A percentile compares a stretch with the other conserved stretches of the same genome.
Evolutionary conservation across 2,113 vertebrate species (phyloP).

Genomic region (Etia nguti): DNA sequence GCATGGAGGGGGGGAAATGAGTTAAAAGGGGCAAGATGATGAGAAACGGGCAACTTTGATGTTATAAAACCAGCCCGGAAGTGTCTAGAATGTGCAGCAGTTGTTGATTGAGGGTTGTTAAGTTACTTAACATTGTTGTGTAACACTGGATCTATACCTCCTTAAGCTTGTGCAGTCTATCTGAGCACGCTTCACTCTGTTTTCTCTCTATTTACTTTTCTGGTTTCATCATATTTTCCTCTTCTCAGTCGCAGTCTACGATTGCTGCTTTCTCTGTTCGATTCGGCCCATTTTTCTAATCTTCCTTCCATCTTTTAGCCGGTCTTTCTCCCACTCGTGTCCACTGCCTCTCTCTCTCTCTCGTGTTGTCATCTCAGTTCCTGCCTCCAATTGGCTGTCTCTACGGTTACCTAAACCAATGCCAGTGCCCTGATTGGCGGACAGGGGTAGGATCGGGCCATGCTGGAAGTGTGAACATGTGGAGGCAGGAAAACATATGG

Average conservation of each 20-base stretch:
- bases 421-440: conserved; percentile 32
- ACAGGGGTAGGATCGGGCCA: not conserved
- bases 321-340: not conserved
- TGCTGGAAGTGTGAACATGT: conserved; percentile 42
- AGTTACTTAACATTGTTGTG: conserved; percentile 64
- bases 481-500: conserved; percentile 41
- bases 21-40: not conserved
- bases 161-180: not conserved
- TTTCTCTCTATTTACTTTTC: not conserved
- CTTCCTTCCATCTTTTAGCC: not conserved
- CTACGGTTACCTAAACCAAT: conserved; percentile 46
- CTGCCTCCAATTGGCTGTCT: conserved; percentile 45
- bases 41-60: not conserved
- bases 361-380: conserved; percentile 3
- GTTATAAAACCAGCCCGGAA: not conserved
- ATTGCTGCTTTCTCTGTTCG: accelerated
- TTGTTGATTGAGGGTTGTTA: not conserved
- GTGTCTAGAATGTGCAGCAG: not conserved
- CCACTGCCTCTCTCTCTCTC: not conserved
- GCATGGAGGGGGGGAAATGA: not conserved
- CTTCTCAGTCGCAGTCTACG: not conserved
- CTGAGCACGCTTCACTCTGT: not conserved
- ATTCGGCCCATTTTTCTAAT: not conserved
- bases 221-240: not conserved
- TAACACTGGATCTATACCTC: conserved; percentile 40